Conservation (phyloP, 2,113 vertebrate species). For the Puntigrus tetrazona region DNA sequence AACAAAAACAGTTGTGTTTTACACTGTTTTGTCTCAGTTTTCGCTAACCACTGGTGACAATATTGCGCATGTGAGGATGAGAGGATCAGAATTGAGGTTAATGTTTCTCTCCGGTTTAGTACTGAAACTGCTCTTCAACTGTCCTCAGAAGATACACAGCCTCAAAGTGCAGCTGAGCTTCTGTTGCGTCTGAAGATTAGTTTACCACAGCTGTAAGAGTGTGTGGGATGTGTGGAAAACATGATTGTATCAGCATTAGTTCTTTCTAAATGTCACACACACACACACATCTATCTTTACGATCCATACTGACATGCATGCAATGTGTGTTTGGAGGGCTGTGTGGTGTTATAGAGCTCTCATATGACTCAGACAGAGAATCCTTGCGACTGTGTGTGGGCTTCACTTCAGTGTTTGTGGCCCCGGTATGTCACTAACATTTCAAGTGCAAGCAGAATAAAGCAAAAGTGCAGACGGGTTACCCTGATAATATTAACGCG, state of each 20-base stretch:
- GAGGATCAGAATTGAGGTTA: constrained; percentile 34
- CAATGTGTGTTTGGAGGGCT: constrained; percentile 60
- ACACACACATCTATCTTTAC: constrained; percentile 48
- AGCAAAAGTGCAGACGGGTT: constrained; percentile 52
- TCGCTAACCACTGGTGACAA: background rate
- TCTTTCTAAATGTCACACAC: constrained; percentile 55
- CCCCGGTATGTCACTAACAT: constrained; percentile 24
- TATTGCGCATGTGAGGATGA: background rate
- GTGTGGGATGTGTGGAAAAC: constrained; percentile 55
- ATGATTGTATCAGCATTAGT: constrained; percentile 58
- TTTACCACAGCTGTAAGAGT: constrained; percentile 54
- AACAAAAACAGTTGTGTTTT: background rate
- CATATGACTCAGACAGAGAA: constrained; percentile 77
- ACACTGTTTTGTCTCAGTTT: background rate
- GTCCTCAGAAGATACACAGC: constrained; percentile 9
- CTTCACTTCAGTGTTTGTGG: constrained; percentile 56
- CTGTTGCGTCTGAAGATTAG: constrained; percentile 15
- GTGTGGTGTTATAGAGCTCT: constrained; percentile 66
- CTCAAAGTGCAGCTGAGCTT: constrained; percentile 30
- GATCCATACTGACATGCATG: constrained; percentile 35
- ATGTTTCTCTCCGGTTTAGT: background rate
- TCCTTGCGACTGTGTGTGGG: constrained; percentile 70
- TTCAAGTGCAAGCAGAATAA: constrained; percentile 25
- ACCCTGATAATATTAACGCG: constrained; percentile 44
- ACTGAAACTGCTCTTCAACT: constrained; percentile 11